Base-by-base conservation (phyloP, 1,140 invertebrate species). In the Drosophila parvula region DNA sequence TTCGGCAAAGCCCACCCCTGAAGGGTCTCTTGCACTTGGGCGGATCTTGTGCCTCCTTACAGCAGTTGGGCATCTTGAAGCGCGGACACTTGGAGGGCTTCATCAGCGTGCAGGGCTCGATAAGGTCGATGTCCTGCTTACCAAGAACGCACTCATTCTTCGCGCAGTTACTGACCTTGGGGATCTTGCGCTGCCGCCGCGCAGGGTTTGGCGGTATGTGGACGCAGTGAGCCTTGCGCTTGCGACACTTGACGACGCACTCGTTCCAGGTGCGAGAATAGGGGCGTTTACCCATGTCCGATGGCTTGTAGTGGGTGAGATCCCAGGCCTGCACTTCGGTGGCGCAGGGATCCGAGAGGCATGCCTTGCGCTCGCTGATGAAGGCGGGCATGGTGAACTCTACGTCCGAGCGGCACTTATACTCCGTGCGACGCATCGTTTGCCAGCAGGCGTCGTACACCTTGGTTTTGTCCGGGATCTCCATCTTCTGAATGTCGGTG, bases 361-460 rank as follows among this genome's bases (percentile, higher is more conserved):
- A 62, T 3, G 2, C 3, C 34, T 18, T 40, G 11, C 59, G 47
- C 0, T 16, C 11, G 1, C 8, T 5, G 10, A 62, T 38, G 11
- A 53, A 62, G 11, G 59, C n/a, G 5, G 47, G 47, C 1, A 53
- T 9, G 12, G 30, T 53, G 11, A 62, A 53, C n/a, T 62, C 59
- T 0, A 28, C 3, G 27, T 62, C 59, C 11, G 47, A 62, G 22
- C 59, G 59, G 34, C 59, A 62, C 22, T 62, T 62, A 27, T n/a
- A 62, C n/a, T 53, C 59, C 3, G 47, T 30, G 22, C 59, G 45
- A 9, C 59, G 59, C 22, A 34, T 28, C 1, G 59, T 30, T 47
- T 62, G 59, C 59, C 59, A 62, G 27, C 59, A 62, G 11, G 34
- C 59, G n/a, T 62, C 47, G 7, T 6, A 34, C 8, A 38, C 59